A percentile compares a stretch with the other conserved stretches of the same genome.
phyloP scores from a whole-genome alignment of 2,113 vertebrate genomes.

The Caloenas nicobarica region DNA sequence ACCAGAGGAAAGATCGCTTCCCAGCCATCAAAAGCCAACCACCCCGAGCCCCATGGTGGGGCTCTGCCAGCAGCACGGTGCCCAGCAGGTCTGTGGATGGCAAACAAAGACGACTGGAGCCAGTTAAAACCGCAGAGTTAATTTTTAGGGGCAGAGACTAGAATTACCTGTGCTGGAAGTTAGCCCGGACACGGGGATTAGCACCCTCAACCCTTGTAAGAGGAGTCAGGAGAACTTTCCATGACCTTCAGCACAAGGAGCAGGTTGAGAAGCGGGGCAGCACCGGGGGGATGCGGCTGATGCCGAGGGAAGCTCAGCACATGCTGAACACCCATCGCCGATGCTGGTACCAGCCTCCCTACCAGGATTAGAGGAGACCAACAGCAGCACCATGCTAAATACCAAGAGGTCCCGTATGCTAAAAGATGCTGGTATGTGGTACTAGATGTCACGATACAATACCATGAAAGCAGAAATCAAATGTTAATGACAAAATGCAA shows the following conservation, averaged over 20 bases:
- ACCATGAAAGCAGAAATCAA: neutral
- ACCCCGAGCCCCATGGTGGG: neutral
- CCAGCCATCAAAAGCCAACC: neutral
- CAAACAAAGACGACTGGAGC: neutral
- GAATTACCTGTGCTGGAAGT: conserved; percentile 6
- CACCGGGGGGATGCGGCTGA: rapidly evolving
- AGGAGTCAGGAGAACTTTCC: neutral
- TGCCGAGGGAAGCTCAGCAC: neutral
- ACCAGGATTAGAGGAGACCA: neutral
- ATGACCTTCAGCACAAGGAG: neutral
- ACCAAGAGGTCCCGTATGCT: rapidly evolving
- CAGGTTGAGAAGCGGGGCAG: neutral
- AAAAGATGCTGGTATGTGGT: neutral
- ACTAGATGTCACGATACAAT: rapidly evolving
- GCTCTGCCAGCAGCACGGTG: neutral
- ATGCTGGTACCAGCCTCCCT: neutral
- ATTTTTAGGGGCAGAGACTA: conserved; percentile 2
- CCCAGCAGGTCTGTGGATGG: neutral
- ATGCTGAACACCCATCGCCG: rapidly evolving
- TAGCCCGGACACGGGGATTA: neutral
- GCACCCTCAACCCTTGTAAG: neutral
- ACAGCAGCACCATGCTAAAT: neutral
- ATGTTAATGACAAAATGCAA: rapidly evolving
- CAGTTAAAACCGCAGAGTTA: neutral
- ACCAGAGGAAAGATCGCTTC: neutral